phyloP scores from a whole-genome alignment of 2,888 invertebrate species.

The Panopea generosa region DNA sequence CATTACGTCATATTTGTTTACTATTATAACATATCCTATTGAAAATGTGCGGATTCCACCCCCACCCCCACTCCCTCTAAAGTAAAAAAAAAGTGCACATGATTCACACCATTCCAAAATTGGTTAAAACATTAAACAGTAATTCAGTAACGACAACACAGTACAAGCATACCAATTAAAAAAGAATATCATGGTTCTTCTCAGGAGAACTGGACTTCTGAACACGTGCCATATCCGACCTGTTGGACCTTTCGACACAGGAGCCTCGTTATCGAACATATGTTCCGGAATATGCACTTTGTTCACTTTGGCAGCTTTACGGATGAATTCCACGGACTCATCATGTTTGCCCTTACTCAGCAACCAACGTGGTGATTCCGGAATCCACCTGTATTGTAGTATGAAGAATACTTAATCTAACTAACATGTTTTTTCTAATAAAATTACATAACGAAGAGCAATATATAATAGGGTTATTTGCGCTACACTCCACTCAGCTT shows the following conservation, averaged over 20 bases:
- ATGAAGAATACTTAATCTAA: neutral
- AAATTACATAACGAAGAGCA: too few species aligned
- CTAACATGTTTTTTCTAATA: too few species aligned
- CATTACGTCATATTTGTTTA: too few species aligned
- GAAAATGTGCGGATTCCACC: too few species aligned
- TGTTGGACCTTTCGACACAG: neutral
- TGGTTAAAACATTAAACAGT: too few species aligned
- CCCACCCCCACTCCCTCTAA: too few species aligned
- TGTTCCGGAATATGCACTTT: slow-evolving; percentile 16
- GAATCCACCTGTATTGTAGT: slow-evolving; percentile 51
- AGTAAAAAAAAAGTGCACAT: too few species aligned
- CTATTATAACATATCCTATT: too few species aligned
- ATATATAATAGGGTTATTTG: too few species aligned
- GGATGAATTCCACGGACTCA: slow-evolving; percentile 28
- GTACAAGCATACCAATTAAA: slow-evolving; percentile 88
- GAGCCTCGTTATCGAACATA: neutral
- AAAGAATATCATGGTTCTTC: slow-evolving; percentile 60
- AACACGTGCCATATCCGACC: slow-evolving; percentile 55
- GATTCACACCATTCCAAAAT: too few species aligned
- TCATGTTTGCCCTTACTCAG: slow-evolving; percentile 39
- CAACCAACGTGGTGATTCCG: slow-evolving; percentile 59
- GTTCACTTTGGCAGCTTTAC: slow-evolving; percentile 39
- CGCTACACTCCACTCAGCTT: too few species aligned
- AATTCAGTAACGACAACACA: too few species aligned
- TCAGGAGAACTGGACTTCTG: slow-evolving; percentile 47